phyloP scores from a whole-genome alignment of 2,113 vertebrate species.

The Cryptomyrus ogoouensis region DNA sequence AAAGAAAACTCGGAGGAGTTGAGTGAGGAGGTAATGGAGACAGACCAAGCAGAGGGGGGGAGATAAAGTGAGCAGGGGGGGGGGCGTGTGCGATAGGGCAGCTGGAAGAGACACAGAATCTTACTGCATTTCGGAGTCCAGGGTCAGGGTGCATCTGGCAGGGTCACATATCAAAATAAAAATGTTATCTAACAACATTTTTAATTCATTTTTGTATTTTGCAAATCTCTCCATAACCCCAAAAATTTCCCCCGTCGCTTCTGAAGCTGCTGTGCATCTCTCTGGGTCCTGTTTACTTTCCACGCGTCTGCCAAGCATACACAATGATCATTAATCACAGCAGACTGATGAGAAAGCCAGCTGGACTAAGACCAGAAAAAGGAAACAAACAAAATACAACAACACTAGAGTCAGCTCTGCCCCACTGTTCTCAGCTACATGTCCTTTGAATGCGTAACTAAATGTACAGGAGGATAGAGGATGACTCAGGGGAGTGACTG shows the following conservation, averaged over 20 bases:
- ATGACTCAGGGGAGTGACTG: neutral
- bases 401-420: neutral
- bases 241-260: neutral
- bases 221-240: conserved; percentile 23
- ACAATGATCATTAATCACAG: neutral
- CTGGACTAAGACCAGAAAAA: neutral
- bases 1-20: neutral
- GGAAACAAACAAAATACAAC: neutral
- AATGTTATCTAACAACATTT: conserved; percentile 59
- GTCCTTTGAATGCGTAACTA: neutral
- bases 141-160: conserved; percentile 68
- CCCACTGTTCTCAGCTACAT: neutral
- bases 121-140: conserved; percentile 72
- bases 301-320: neutral
- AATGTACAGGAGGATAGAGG: neutral
- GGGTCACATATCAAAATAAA: conserved; percentile 65
- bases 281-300: neutral
- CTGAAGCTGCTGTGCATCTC: conserved; percentile 14
- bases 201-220: conserved; percentile 48
- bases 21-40: neutral
- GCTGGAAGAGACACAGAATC: conserved; percentile 53
- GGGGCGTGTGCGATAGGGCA: conserved; percentile 10
- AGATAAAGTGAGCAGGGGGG: neutral
- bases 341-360: neutral
- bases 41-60: neutral